Evolutionary conservation across 1,140 invertebrate genomes (phyloP), one percentile per base, ranked within the genome.

Genomic region (Macrosteles quadrilineatus): DNA sequence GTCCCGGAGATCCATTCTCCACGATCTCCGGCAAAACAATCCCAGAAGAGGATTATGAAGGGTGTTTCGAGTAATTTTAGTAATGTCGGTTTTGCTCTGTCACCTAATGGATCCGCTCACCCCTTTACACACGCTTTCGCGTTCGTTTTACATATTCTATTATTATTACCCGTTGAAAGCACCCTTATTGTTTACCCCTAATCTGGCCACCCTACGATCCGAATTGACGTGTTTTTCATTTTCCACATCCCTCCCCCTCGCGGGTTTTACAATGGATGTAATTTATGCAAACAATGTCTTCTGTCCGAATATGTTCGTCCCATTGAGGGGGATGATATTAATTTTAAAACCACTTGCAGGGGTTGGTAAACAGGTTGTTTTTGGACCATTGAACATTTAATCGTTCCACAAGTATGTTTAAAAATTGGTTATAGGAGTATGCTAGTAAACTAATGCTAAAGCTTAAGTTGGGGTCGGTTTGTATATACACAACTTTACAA

Each of bases 191-290:
- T 50, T 50, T 50, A 50, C 4, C 47, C 47, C 47, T 50, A 50
- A 50, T 50, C 47, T 50, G 47, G 47, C 47, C 47, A 50, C 47
- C 47, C 47, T 50, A 3, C 47, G 47, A 50, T 50, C 47, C 21
- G 47, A 50, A 50, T 50, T 50, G 47, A 50, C 47, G 47, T 50
- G 47, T 50, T 50, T 50, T 50, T 50, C 47, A 50, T 50, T 50
- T 50, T 50, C 6, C 47, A 50, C 47, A 4, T n/a, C 47, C 47
- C n/a, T 21, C 47, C 47, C 47, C 47, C 47, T 21, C 47, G n/a
- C n/a, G 4, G 47, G 21, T n/a, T 21, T 6, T n/a, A 50, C 47
- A 50, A 50, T 50, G 47, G 47, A 50, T 21, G 47, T 50, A 50
- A 50, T 50, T 50, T 50, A 50, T 50, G 47, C 47, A 17, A 50